These are phyloP conservation scores for Bimastos eiseni DNA, from an alignment of 2,888 invertebrate genomes.

Conservation along the genomic window DNA sequence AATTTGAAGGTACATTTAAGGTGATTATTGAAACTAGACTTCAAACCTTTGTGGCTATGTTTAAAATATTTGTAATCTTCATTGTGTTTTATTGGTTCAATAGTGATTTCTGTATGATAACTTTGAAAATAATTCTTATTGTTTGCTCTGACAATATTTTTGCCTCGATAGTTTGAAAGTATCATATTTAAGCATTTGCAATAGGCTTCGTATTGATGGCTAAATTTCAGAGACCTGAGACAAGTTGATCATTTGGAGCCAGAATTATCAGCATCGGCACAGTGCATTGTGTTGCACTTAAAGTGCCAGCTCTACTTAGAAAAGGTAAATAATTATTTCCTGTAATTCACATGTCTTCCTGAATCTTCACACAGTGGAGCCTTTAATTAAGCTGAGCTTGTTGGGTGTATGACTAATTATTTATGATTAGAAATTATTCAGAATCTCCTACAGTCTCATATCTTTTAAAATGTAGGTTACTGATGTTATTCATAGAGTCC, in stretches of 20 bases:
- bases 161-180: not conserved
- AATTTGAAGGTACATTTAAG: too few species aligned
- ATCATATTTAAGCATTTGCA: not conserved
- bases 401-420: not conserved
- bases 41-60: too few species aligned
- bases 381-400: not conserved
- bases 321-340: conserved; percentile 31
- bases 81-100: too few species aligned
- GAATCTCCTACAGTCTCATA: too few species aligned
- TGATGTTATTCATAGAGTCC: not conserved
- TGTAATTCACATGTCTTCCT: not conserved
- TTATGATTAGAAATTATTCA: not conserved
- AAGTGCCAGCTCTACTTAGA: conserved; percentile 49
- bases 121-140: not conserved
- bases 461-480: too few species aligned
- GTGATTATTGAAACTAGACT: too few species aligned
- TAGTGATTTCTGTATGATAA: not conserved
- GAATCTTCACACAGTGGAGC: not conserved
- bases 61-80: too few species aligned
- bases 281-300: conserved; percentile 58
- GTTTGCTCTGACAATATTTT: not conserved
- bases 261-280: conserved; percentile 64
- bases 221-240: conserved; percentile 67
- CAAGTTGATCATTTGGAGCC: conserved; percentile 65
- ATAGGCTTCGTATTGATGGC: not conserved